Base-by-base conservation (phyloP, 2,113 vertebrate species). In the Phrynosoma platyrhinos region DNA sequence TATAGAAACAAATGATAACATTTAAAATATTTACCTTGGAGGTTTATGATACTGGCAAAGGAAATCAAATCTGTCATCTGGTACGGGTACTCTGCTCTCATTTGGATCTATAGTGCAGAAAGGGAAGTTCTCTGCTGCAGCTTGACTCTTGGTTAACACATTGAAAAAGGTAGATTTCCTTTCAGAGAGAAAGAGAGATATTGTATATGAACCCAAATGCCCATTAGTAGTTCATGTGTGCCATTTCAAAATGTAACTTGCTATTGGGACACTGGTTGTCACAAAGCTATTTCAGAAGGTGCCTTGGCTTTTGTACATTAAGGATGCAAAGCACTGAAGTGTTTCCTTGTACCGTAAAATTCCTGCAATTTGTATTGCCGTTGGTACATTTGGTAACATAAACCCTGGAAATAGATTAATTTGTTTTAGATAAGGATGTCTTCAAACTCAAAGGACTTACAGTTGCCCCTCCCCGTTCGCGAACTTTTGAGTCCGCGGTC, bases 101-200 rank as follows among this genome's bases (percentile, higher is more conserved):
- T 99, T 98, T 93, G 98, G 98, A 96, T 99, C 98, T 95, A 98
- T 98, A 92, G 98, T 99, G 96, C 98, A 98, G 97, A 99, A 99
- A 74, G 98, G 98, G 92, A 99, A 98, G 89, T 98, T 98, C 94
- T 99, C 98, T 64, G 98, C 98, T 83, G 98, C 96, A 0, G 97
- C 97, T 92, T 98, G 98, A 95, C 97, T 99, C 96, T 98, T 98
- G 71, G 98, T 99, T 96, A 99, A 96, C 81, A 99, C 99, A 85
- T 99, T 99, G 95, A 99, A 99, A 97, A 99, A 99, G 0, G 98
- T 98, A 5, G 98, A 99, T 96, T 99, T 99, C 97, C 98, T 99
- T 95, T n/a, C 93, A 95, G 91, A 0, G 0, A 96, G 92, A 89
- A 92, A 96, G 92, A 71, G 91, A 83, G 72, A 71, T 30, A 0